Conservation (phyloP, 2,888 invertebrate genomes). For the Ophion ventricosus region DNA sequence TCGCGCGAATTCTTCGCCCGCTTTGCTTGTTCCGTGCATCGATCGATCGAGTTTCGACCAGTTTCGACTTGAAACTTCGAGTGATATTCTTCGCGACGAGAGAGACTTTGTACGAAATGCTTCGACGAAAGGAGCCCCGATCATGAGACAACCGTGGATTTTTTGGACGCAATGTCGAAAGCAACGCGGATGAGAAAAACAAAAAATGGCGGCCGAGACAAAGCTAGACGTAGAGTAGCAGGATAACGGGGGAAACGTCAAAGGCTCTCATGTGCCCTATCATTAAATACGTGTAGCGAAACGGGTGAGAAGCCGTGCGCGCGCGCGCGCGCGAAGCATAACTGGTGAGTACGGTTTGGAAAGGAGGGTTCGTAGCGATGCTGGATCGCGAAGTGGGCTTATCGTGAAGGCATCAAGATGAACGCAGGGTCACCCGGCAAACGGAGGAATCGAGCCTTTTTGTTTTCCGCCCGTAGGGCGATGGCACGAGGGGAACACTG, state of each 20-base stretch:
- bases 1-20: background rate
- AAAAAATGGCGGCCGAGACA: conserved; percentile 21
- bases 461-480: conserved; percentile 49
- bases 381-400: conserved; percentile 27
- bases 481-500: conserved; percentile 25
- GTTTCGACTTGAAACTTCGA: background rate
- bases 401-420: conserved; percentile 32
- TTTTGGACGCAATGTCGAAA: background rate
- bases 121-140: background rate
- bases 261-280: conserved; percentile 5
- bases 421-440: conserved; percentile 46
- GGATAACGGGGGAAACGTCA: background rate
- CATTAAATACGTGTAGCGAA: background rate
- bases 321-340: conserved; percentile 13
- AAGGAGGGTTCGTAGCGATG: conserved; percentile 15
- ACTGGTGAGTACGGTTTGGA: conserved; percentile 9
- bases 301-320: conserved; percentile 1
- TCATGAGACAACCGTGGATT: conserved; percentile 45
- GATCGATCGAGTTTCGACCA: background rate
- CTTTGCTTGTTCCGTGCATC: background rate
- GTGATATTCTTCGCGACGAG: background rate
- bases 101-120: background rate
- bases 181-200: background rate
- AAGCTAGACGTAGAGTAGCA: background rate
- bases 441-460: conserved; percentile 57